Evolutionary conservation across 2,113 vertebrate genomes (phyloP).

Genomic region (Cervus canadensis): DNA sequence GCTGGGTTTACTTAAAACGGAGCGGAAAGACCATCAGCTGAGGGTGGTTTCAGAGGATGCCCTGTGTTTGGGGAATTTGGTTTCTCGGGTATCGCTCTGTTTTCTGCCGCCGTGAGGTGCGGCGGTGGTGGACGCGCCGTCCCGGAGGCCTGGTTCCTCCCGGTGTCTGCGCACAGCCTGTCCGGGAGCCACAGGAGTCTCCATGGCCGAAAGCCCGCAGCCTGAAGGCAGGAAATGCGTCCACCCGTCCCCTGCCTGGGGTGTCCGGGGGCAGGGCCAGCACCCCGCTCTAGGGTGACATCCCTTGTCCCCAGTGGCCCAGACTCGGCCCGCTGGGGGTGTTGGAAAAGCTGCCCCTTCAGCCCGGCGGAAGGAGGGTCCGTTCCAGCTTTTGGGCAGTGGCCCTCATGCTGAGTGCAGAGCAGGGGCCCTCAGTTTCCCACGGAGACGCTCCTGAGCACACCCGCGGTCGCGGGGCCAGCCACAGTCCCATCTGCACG

Average conservation of each 20-base stretch:
- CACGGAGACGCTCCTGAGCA: neutral
- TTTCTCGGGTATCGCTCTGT: fast-evolving
- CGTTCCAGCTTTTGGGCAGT: fast-evolving
- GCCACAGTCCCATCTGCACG: fast-evolving
- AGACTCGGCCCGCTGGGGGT: fast-evolving
- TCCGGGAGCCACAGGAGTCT: fast-evolving
- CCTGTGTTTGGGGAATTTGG: neutral
- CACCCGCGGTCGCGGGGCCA: fast-evolving
- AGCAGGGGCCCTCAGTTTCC: neutral
- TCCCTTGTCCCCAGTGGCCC: fast-evolving
- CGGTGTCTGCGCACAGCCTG: fast-evolving
- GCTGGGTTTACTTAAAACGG: neutral
- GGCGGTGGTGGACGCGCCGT: fast-evolving
- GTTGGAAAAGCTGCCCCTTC: neutral
- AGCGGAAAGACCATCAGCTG: fast-evolving
- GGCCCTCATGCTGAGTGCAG: neutral
- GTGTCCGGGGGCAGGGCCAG: neutral
- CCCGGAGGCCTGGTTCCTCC: too few species aligned
- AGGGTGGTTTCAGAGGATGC: fast-evolving
- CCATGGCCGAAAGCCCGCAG: fast-evolving
- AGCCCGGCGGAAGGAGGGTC: fast-evolving
- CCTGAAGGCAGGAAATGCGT: neutral
- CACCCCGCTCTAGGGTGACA: fast-evolving
- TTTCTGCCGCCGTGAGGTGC: neutral
- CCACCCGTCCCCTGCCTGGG: neutral